A percentile compares a stretch with the other conserved stretches of the same genome.
phyloP scores from a whole-genome alignment of 2,113 vertebrate genomes.

The Tonatia bakeri region DNA sequence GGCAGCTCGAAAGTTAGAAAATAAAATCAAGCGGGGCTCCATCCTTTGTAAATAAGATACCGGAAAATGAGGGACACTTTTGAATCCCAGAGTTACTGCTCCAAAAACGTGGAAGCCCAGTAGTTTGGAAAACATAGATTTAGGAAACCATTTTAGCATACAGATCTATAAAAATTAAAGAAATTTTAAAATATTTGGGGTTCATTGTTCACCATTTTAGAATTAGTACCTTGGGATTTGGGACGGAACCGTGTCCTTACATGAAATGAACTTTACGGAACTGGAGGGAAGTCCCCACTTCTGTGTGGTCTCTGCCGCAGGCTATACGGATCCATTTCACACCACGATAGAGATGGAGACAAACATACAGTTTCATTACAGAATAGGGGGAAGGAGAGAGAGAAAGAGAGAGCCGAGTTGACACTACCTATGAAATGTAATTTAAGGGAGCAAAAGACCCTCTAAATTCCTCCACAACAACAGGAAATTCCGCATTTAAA shows the following conservation, averaged over 20 bases:
- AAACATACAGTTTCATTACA: not conserved
- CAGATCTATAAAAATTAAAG: not conserved
- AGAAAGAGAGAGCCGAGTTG: not conserved
- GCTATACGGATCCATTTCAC: not conserved
- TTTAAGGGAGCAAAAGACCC: not conserved
- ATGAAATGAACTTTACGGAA: not conserved
- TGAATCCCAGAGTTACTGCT: not conserved
- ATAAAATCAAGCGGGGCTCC: not conserved
- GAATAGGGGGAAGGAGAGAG: not conserved
- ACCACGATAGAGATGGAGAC: not conserved
- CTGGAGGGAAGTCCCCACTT: not conserved
- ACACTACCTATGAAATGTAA: not conserved
- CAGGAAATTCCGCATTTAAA: not conserved
- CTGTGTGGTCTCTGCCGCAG: not conserved
- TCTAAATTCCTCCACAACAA: not conserved
- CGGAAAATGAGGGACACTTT: not conserved
- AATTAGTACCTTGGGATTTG: not conserved
- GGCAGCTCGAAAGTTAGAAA: conserved; percentile 23
- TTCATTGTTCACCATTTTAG: not conserved
- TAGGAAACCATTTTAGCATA: not conserved
- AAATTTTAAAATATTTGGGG: not conserved
- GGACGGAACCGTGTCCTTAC: not conserved
- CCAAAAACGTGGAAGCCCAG: not conserved
- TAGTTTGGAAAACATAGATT: not conserved
- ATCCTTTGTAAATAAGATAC: not conserved